Evolutionary conservation across 1,140 invertebrate species (phyloP).

Genomic region (Apis laboriosa): DNA sequence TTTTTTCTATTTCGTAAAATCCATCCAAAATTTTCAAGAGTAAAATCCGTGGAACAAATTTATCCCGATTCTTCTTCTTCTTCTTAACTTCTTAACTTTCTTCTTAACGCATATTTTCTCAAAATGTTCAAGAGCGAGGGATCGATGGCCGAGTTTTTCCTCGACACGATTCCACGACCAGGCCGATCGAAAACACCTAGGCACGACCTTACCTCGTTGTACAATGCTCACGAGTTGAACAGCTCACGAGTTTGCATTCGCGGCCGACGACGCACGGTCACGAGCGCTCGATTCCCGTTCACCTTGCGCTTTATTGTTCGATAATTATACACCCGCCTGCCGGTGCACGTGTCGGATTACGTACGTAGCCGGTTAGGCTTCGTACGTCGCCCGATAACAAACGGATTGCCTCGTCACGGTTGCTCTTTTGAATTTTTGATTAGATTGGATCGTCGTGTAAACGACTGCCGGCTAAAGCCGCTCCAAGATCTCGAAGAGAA

Average conservation of each 20-base stretch:
- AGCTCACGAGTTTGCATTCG: constrained; percentile 26
- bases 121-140: not conserved
- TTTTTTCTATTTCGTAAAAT: too few relatives aligned
- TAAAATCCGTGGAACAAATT: too few relatives aligned
- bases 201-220: not conserved
- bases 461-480: not conserved
- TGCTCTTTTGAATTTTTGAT: not conserved
- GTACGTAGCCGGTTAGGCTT: not conserved
- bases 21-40: too few relatives aligned
- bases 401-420: too few relatives aligned
- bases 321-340: constrained; percentile 30
- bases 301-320: constrained; percentile 45
- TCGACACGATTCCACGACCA: not conserved
- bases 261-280: constrained; percentile 22
- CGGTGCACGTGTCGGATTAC: constrained; percentile 20
- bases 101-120: too few relatives aligned
- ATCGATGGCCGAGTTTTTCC: not conserved
- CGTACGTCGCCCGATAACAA: constrained; percentile 25
- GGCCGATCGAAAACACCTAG: not conserved
- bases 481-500: too few relatives aligned
- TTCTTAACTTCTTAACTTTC: too few relatives aligned
- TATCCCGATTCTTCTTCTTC: too few relatives aligned
- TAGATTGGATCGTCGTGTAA: not conserved
- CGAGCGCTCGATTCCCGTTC: constrained; percentile 36
- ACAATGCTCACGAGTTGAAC: constrained; percentile 4